phyloP scores from a whole-genome alignment of 2,888 invertebrate genomes.

The Microctonus aethiopoides region DNA sequence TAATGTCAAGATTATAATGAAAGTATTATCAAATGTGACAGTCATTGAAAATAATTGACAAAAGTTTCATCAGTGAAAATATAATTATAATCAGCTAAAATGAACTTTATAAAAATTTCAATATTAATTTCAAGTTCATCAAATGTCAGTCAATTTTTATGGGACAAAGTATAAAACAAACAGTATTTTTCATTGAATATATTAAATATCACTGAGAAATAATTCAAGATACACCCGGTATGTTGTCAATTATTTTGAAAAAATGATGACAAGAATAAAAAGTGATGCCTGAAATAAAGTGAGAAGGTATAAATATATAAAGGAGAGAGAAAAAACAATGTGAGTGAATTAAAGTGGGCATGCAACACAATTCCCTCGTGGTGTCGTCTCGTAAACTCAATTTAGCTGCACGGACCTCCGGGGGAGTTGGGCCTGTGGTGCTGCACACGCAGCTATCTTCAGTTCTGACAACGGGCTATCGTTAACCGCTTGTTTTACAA shows the following conservation, averaged over 20 bases:
- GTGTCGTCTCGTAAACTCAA: constrained; percentile 62
- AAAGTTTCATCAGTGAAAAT: no score
- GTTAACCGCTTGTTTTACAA: constrained; percentile 67
- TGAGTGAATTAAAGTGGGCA: constrained; percentile 32
- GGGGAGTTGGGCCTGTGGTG: constrained; percentile 31
- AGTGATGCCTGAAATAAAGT: background rate
- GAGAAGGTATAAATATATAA: background rate
- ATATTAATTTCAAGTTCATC: no score
- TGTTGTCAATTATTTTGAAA: background rate
- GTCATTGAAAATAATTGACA: no score
- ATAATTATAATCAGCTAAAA: no score
- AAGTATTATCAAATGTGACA: no score
- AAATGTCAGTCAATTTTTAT: no score
- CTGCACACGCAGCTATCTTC: constrained; percentile 48
- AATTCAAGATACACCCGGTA: no score
- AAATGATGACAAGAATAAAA: background rate
- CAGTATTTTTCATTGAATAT: no score
- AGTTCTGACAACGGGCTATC: constrained; percentile 50
- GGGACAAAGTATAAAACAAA: no score
- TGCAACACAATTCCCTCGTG: constrained; percentile 37
- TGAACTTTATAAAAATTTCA: no score
- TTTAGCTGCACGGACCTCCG: constrained; percentile 55
- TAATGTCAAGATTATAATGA: no score
- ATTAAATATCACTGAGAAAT: no score
- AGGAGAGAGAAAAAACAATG: constrained; percentile 27